Base-by-base conservation (phyloP, 2,888 invertebrate genomes). In the Gisinianus flammeolus region DNA sequence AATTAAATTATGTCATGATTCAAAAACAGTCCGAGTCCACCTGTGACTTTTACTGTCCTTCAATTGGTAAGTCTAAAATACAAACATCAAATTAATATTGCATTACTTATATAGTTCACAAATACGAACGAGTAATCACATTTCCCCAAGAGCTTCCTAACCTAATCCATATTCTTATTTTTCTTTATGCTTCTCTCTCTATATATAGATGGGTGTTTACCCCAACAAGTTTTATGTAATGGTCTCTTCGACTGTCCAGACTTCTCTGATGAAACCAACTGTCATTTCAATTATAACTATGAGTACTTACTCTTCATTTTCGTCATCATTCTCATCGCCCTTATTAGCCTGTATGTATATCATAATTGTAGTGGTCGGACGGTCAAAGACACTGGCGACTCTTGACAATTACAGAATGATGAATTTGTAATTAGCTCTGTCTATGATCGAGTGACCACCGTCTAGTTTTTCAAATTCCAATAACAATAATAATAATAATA, bases 241-340 rank as follows among this genome's bases (percentile, higher is more conserved):
- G 84, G 84, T 54, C 58, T 81, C 28, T 78, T 78, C 52, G 81
- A 83, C 73, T 84, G 84, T 58, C 83, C 83, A 6, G 81, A 80
- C 35, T 80, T 80, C 16, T 79, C 81, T 31, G 84, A 84, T 56
- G 84, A 84, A 78, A 81, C 80, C 35, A 81, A 83, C 62, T 84
- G 84, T 79, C 77, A 77, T 33, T 77, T 77, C 26, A 77, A 77
- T 30, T 77, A 77, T 31, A 77, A 77, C n/a, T 77, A 77, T 28
- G 77, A 77, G 52, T 77, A 77, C 26, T 44, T 77, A 2, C 26
- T 77, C 16, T 8, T 71, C 0, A 30, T 77, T 5, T 77, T 77
- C 24, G 30, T 77, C 31, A 52, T 77, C 16, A 77, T 77, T n/a
- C 19, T 77, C 12, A 44, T 77, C 16, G 16, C 35, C 5, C 68